These are phyloP conservation scores for Teleogryllus oceanicus DNA, from an alignment of 2,888 invertebrate species.

Conservation along the genomic window DNA sequence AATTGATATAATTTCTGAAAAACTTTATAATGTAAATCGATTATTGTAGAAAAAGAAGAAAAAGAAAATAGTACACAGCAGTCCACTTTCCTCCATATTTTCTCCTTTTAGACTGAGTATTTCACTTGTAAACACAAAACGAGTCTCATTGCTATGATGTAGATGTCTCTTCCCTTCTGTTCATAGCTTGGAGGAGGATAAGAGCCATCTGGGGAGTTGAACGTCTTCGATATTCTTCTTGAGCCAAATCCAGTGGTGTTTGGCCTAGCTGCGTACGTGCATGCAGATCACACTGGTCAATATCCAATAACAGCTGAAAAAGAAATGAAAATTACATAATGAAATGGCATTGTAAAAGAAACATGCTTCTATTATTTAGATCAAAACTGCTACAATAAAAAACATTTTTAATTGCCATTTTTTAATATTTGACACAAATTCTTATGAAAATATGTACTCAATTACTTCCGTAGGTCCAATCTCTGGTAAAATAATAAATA, in stretches of 20 bases:
- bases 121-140: not conserved
- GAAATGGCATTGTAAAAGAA: not conserved
- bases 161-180: not conserved
- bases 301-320: slow-evolving; percentile 39
- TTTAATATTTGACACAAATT: too few species aligned
- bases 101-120: not conserved
- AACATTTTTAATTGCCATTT: too few species aligned
- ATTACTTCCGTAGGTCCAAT: too few species aligned
- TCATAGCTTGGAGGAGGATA: slow-evolving; percentile 33
- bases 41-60: too few species aligned
- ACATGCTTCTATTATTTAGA: too few species aligned
- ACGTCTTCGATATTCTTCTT: slow-evolving; percentile 39
- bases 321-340: not conserved
- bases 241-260: slow-evolving; percentile 40
- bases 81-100: too few species aligned
- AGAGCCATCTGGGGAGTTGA: slow-evolving; percentile 40
- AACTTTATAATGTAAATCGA: too few species aligned
- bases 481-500: too few species aligned
- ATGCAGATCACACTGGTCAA: slow-evolving; percentile 38
- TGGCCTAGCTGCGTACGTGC: slow-evolving; percentile 34
- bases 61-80: too few species aligned
- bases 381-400: too few species aligned
- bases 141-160: not conserved
- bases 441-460: too few species aligned
- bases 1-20: too few species aligned